phyloP scores from a whole-genome alignment of 2,888 invertebrate species.

The Microctonus brassicae region DNA sequence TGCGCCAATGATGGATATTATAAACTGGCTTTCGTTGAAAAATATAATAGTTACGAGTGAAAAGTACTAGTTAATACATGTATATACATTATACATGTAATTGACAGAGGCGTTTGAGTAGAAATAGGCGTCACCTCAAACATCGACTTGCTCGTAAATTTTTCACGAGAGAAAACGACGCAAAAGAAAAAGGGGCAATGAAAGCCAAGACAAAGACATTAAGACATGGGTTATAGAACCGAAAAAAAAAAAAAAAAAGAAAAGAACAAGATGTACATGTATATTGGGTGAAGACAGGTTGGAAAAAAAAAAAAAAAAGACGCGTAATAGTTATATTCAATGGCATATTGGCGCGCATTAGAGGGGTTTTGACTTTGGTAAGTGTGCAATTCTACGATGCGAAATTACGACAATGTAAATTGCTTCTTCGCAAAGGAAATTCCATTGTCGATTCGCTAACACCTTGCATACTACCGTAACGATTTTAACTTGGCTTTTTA shows the following conservation, averaged over 20 bases:
- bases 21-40: slow-evolving; percentile 30
- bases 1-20: slow-evolving; percentile 25
- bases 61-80: neutral
- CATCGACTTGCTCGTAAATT: slow-evolving; percentile 13
- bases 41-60: slow-evolving; percentile 26
- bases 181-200: slow-evolving; percentile 26
- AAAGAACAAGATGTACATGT: no score
- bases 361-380: slow-evolving; percentile 37
- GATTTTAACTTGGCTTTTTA: slow-evolving; percentile 43
- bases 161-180: slow-evolving; percentile 22
- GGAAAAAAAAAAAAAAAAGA: neutral
- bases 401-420: slow-evolving; percentile 38
- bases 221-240: slow-evolving; percentile 16
- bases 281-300: no score
- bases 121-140: neutral
- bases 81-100: no score
- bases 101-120: neutral
- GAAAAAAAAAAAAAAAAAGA: neutral
- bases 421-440: slow-evolving; percentile 43
- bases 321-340: slow-evolving; percentile 44
- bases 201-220: neutral
- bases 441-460: slow-evolving; percentile 43
- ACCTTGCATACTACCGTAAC: slow-evolving; percentile 46
- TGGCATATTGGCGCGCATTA: slow-evolving; percentile 38
- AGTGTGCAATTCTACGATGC: slow-evolving; percentile 25